Evolutionary conservation across 1,140 invertebrate genomes (phyloP), one percentile per base, ranked within the genome.

Genomic region (Drosophila chauvacae): DNA sequence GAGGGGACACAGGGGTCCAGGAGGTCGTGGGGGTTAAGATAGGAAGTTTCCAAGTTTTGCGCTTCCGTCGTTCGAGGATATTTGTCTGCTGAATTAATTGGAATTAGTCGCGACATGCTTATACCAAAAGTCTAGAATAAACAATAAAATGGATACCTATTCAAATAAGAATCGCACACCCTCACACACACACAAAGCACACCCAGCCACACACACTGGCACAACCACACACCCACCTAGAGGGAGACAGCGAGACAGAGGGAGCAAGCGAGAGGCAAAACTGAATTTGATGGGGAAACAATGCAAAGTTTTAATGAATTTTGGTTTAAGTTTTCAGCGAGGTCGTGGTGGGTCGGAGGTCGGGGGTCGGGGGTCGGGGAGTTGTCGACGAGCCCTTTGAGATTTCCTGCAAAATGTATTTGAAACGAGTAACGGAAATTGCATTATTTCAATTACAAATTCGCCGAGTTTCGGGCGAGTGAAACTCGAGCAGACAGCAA

Each of bases 301-400:
- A 90, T 85, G 85, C 81, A 90, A 90, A 90, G 86, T 90, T 90
- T 90, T 90, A 90, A 90, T 90, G 85, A 90, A 90, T 90, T 90
- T 90, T 90, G 81, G 81, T 90, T 90, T 90, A 90, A 90, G 85
- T 90, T 90, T 90, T 90, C 78, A 81, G 68, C 76, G 84, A 73
- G 70, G 71, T 75, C 50, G 65, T 35, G 57, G 33, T 11, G 16
- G 16, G 13, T n/a, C 9, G 20, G 20, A 20, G 20, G 39, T 2
- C 45, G 28, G 13, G 4, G 18, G 10, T 13, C 11, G 56, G 42
- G 45, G 39, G 37, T 28, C 20, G 23, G 53, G 61, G 33, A 33
- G 20, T 51, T 72, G 72, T 48, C 56, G 74, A 62, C 63, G 80
- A 75, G 75, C 84, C 80, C 85, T 84, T 81, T 88, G 80, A 82